Evolutionary conservation across 2,113 vertebrate species (phyloP).

Genomic region (Sporophila hypoxantha): DNA sequence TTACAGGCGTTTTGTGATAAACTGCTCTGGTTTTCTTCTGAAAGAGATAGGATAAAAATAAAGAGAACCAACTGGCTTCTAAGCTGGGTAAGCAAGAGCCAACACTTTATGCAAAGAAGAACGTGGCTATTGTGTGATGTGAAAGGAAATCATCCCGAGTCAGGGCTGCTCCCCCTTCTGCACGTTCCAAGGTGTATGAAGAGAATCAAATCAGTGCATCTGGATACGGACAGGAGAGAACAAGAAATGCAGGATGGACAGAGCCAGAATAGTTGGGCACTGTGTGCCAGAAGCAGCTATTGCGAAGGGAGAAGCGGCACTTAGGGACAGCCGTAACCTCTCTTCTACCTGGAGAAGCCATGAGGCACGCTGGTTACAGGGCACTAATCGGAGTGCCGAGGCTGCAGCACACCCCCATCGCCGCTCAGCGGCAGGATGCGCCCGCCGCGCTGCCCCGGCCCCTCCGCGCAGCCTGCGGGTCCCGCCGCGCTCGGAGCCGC

Average conservation of each 20-base stretch:
- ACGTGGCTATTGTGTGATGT: too few relatives aligned
- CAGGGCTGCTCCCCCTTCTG: not conserved
- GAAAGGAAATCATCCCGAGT: not conserved
- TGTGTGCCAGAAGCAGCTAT: not conserved
- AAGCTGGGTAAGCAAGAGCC: not conserved
- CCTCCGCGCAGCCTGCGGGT: not conserved
- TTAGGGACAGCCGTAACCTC: not conserved
- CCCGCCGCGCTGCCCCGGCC: not conserved
- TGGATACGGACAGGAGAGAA: accelerated
- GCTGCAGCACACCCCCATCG: not conserved
- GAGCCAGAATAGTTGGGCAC: not conserved
- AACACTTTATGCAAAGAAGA: not conserved
- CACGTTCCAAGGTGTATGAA: not conserved
- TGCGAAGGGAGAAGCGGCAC: not conserved
- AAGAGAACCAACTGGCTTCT: not conserved
- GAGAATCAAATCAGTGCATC: not conserved
- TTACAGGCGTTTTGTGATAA: not conserved
- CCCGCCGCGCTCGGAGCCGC: not conserved
- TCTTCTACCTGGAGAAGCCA: not conserved
- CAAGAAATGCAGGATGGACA: not conserved
- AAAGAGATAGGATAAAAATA: not conserved
- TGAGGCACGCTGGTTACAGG: not conserved
- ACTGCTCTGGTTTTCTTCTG: not conserved
- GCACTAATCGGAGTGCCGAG: not conserved
- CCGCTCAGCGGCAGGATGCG: slow-evolving; percentile 19